Evolutionary conservation across 2,888 invertebrate genomes (phyloP).

Genomic region (Chrysina gloriosa): DNA sequence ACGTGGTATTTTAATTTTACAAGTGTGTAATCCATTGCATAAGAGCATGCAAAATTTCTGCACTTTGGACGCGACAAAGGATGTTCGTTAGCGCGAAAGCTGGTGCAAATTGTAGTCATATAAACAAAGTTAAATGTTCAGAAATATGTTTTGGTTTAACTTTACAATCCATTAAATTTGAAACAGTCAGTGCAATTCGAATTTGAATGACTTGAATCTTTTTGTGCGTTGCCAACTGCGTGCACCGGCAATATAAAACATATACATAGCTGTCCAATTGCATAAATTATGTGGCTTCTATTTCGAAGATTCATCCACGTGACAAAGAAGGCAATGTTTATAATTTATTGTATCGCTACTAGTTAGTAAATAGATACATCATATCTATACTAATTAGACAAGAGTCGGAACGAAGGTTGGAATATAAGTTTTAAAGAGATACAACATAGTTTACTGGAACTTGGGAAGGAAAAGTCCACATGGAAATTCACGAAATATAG

Average conservation of each 20-base stretch:
- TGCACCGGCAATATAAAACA: neutral
- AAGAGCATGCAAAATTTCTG: neutral
- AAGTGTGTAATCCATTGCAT: neutral
- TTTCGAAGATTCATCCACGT: no score
- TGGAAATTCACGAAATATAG: no score
- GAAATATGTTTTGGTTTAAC: constrained; percentile 9
- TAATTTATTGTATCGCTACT: no score
- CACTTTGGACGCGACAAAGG: neutral
- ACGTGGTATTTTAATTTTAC: neutral
- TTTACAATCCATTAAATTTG: constrained; percentile 17
- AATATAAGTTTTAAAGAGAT: no score
- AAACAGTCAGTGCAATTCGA: constrained; percentile 1
- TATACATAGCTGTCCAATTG: neutral
- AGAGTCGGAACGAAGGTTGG: no score
- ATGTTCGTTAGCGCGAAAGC: neutral
- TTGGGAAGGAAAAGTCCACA: no score
- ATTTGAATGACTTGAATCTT: neutral
- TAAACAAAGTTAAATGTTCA: neutral
- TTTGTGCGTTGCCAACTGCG: neutral
- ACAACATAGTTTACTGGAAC: no score
- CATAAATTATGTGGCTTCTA: constrained; percentile 6
- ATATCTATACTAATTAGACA: no score
- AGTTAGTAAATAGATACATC: no score
- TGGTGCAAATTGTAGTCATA: neutral
- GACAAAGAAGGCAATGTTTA: no score